Base-by-base conservation (phyloP, 2,797 vertebrate genomes). In the Uromys caudimaculatus region DNA sequence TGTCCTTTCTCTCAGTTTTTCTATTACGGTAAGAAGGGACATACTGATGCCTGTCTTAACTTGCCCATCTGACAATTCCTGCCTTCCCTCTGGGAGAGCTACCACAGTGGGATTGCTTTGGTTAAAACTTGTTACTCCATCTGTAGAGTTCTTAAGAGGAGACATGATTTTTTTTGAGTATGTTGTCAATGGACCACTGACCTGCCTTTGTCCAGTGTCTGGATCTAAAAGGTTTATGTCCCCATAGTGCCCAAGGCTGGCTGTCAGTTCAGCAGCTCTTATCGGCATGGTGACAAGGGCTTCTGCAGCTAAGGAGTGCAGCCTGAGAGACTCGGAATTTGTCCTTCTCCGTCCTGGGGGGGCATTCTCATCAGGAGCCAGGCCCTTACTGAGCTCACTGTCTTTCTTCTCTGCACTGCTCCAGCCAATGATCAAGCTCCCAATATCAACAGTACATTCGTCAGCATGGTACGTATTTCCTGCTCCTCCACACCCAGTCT, bases 231-330 rank as follows among this genome's bases (percentile, higher is more conserved):
- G 38, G 88, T 94, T 97, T 78, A 98, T 95, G 62, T 93, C 97
- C 27, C 97, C 93, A 6, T 98, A 97, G 79, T 98, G 97, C 75
- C 98, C 98, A 4, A 98, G 96, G 96, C 95, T 97, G 77, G 99
- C 97, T 8, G 98, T 98, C 19, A 99, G 97, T 76, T 99, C 99
- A 0, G 99, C 98, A 5, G 99, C 99, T 98, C 99, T 99, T 97
- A 99, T 99, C 0, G 99, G 99, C 99, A 99, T 99, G 0, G 99
- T 99, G 41, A 99, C 99, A 24, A 99, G 99, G n/a, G 98, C 99
- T 98, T 99, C 99, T 0, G 99, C 99, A 2, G 99, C 99, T 95
- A 99, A 97, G 0, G 99, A 99, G 97, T 99, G 99, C 23, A 99
- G 98, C 32, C 99, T 98, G 1, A 99, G 98, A 23, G 99, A 99